Evolutionary conservation across 2,888 invertebrate genomes (phyloP).

Genomic region (Macrophya annulata): DNA sequence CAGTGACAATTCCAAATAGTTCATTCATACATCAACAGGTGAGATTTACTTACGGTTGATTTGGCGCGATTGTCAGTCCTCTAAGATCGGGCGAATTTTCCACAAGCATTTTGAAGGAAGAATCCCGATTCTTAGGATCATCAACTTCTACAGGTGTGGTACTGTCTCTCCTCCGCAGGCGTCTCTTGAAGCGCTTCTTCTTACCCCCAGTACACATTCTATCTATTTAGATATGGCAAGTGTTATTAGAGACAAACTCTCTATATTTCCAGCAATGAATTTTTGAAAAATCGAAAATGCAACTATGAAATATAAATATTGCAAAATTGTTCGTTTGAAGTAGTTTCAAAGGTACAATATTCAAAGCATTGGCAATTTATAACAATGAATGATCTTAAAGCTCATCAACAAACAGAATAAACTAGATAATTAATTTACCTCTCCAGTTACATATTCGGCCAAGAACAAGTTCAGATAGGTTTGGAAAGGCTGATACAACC

Average conservation of each 20-base stretch:
- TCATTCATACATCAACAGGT: not conserved
- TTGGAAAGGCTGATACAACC: slow-evolving; percentile 5
- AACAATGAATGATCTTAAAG: not conserved
- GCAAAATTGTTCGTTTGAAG: too few relatives aligned
- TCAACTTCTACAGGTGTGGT: not conserved
- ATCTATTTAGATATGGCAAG: not conserved
- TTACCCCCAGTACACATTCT: not conserved
- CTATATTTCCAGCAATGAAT: not conserved
- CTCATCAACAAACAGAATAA: too few relatives aligned
- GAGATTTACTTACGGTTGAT: not conserved
- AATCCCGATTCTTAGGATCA: not conserved
- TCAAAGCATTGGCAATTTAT: not conserved
- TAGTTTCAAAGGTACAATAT: too few relatives aligned
- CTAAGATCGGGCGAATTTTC: not conserved
- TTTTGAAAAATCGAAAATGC: not conserved
- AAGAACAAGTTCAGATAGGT: not conserved
- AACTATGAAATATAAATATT: not conserved
- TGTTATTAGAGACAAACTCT: not conserved
- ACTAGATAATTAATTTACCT: too few relatives aligned
- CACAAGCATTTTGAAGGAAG: slow-evolving; percentile 5
- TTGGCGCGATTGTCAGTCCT: not conserved
- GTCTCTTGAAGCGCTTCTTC: not conserved
- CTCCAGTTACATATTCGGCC: not conserved
- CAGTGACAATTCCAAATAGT: too few relatives aligned
- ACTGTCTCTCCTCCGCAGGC: not conserved